These are phyloP conservation scores for Epinotia nisella DNA, from an alignment of 2,888 invertebrate genomes.

Conservation along the genomic window DNA sequence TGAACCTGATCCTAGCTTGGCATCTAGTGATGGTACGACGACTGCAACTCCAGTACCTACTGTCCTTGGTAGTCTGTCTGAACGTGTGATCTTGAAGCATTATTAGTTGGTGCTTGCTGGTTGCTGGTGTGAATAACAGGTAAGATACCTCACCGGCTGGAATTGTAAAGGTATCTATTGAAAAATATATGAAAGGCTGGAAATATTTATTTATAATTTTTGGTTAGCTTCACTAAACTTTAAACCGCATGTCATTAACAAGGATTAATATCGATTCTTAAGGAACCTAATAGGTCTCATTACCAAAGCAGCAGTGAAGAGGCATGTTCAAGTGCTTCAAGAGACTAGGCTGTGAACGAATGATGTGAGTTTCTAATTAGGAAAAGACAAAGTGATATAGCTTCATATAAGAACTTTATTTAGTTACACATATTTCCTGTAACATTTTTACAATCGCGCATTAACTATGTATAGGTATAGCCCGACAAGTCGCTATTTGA, in stretches of 20 bases:
- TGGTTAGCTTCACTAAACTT: too few species aligned
- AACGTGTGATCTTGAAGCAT: slow-evolving; percentile 36
- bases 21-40: slow-evolving; percentile 42
- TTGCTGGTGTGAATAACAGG: slow-evolving; percentile 24
- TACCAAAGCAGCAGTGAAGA: background rate
- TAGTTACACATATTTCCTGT: background rate
- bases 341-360: background rate
- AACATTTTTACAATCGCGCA: background rate
- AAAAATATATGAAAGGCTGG: background rate
- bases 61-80: slow-evolving; percentile 27
- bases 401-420: background rate
- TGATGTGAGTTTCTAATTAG: background rate
- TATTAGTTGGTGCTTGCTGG: slow-evolving; percentile 32
- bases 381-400: background rate
- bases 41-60: slow-evolving; percentile 38
- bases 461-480: too few species aligned
- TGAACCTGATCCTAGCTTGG: slow-evolving; percentile 45
- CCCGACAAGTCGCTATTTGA: too few species aligned
- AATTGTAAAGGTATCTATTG: slow-evolving; percentile 1
- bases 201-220: background rate
- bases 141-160: slow-evolving; percentile 25
- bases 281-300: background rate
- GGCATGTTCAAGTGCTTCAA: background rate
- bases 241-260: background rate
- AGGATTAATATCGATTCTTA: background rate